Percentiles rank a stretch among this genome's conserved stretches.
phyloP scores from a whole-genome alignment of 2,888 invertebrate genomes.

The Acleris laterana region DNA sequence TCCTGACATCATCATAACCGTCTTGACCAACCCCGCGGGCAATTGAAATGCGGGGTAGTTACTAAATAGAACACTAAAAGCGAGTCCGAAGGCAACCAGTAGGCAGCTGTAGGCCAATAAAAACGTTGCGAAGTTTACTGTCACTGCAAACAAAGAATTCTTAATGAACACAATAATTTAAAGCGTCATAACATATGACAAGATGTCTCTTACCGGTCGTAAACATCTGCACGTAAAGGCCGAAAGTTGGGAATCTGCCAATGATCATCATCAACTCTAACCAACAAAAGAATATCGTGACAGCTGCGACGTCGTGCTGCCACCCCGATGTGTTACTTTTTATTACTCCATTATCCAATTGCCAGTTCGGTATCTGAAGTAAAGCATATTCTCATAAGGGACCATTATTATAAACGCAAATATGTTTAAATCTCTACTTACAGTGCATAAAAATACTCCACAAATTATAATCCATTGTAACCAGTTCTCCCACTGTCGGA shows the following conservation, averaged over 20 bases:
- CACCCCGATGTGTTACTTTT: constrained; percentile 81
- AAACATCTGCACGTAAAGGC: constrained; percentile 94
- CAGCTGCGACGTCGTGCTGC: constrained; percentile 92
- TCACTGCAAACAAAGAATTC: constrained; percentile 78
- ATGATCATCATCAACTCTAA: constrained; percentile 93
- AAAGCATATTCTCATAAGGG: constrained; percentile 10
- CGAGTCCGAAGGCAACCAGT: constrained; percentile 91
- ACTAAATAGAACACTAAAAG: constrained; percentile 92
- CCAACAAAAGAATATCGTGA: constrained; percentile 92
- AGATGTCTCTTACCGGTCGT: constrained; percentile 83
- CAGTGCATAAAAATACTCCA: constrained; percentile 88
- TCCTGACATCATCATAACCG: constrained; percentile 95
- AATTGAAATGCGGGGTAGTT: constrained; percentile 90
- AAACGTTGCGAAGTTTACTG: constrained; percentile 92
- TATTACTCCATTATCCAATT: constrained; percentile 58
- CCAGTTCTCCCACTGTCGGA: constrained; percentile 93
- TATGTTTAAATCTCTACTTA: constrained; percentile 55
- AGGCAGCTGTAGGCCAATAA: constrained; percentile 92
- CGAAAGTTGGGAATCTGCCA: constrained; percentile 93
- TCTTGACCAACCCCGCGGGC: constrained; percentile 87
- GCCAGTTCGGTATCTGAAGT: constrained; percentile 72
- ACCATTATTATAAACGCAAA: too few relatives aligned
- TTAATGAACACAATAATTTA: constrained; percentile 1
- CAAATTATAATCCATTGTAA: constrained; percentile 91
- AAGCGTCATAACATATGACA: constrained; percentile 8